Conservation (phyloP, 1,140 invertebrate genomes). For the Condylostylus longicornis region DNA sequence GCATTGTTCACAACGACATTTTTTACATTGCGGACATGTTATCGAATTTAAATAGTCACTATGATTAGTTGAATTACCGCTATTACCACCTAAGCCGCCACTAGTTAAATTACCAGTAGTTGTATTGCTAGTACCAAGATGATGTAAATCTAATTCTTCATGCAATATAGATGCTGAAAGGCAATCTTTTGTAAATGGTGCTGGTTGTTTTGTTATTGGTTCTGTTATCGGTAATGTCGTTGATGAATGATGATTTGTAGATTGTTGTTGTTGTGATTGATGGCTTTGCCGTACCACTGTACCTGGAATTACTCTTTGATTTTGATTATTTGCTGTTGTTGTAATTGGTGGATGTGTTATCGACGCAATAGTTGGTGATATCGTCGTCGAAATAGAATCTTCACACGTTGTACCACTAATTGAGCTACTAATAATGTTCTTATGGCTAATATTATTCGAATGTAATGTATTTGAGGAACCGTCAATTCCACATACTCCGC, state of each 20-base stretch:
- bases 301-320: too few relatives aligned
- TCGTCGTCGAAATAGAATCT: constrained; percentile 13
- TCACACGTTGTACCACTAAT: too few relatives aligned
- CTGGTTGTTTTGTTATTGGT: constrained; percentile 42
- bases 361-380: constrained; percentile 18
- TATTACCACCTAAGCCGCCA: constrained; percentile 13
- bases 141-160: constrained; percentile 18
- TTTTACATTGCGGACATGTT: constrained; percentile 69
- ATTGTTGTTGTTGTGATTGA: constrained; percentile 9
- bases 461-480: constrained; percentile 27
- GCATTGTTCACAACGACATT: constrained; percentile 76
- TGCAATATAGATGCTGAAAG: constrained; percentile 27
- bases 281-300: constrained; percentile 5
- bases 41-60: constrained; percentile 43
- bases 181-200: constrained; percentile 39
- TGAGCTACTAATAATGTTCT: too few relatives aligned
- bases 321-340: neutral
- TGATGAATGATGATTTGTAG: too few relatives aligned
- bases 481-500: neutral
- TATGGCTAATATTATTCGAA: constrained; percentile 22
- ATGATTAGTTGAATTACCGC: constrained; percentile 15
- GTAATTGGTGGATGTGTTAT: constrained; percentile 15
- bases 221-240: constrained; percentile 15
- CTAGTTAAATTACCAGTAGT: constrained; percentile 8
- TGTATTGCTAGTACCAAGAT: constrained; percentile 7